phyloP scores from a whole-genome alignment of 2,113 vertebrate genomes.

The Bothrops jararaca region DNA sequence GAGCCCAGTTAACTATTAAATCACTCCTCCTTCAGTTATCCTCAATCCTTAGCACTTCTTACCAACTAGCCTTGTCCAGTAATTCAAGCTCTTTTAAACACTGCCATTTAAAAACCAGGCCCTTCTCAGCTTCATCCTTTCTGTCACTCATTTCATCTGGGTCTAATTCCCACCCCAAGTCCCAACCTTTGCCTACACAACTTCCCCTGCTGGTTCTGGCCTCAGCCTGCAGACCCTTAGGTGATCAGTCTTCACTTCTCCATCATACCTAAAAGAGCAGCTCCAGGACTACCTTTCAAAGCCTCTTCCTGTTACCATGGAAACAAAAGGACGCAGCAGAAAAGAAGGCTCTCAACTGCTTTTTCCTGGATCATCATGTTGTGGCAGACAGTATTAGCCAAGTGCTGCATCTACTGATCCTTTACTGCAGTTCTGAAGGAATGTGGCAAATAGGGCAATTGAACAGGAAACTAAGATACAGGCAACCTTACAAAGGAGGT shows the following conservation, averaged over 20 bases:
- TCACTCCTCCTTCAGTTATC: background rate
- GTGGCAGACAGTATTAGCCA: background rate
- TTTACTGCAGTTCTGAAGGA: background rate
- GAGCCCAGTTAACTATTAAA: background rate
- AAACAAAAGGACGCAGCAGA: background rate
- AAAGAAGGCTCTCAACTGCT: background rate
- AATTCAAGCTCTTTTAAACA: background rate
- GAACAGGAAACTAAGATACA: background rate
- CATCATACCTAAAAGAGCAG: background rate
- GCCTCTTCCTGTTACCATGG: background rate
- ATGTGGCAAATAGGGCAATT: background rate
- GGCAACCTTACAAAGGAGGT: background rate
- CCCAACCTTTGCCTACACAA: background rate
- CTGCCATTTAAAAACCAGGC: background rate
- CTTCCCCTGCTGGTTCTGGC: background rate
- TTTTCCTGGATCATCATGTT: background rate
- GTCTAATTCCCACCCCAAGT: background rate
- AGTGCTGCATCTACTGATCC: background rate
- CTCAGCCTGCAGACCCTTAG: background rate
- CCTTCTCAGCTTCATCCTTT: background rate
- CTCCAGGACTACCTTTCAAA: background rate
- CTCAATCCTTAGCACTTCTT: background rate
- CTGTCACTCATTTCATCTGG: background rate
- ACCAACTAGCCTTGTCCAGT: background rate
- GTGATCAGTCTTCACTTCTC: background rate